Base-by-base conservation (phyloP, 2,888 invertebrate genomes). In the Drosophila neoperkinsi region DNA sequence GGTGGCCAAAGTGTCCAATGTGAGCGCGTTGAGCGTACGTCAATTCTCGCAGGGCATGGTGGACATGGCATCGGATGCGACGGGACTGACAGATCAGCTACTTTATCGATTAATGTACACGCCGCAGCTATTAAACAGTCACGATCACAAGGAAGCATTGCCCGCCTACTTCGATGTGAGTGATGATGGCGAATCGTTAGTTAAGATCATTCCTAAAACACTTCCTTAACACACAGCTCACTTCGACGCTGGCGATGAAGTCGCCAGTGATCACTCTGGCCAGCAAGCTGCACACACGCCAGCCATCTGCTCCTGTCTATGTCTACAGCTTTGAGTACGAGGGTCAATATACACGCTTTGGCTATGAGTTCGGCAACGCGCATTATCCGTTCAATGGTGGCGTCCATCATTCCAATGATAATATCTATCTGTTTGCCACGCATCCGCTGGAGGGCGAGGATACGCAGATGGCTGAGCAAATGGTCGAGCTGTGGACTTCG, bases 321-420 rank as follows among this genome's bases (percentile, higher is more conserved):
- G 84, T 94, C 31, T 95, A 94, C 76, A 93, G 94, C 56, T 94
- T 94, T 71, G 94, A 94, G 75, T 94, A 94, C 74, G 90, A 91
- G 57, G 94, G 94, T 28, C 74, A 91, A 30, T 71, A 92, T 58
- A 92, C 93, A 0, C 88, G 93, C n/a, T 93, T 94, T 84, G 93
- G 93, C 2, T 94, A 94, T 82, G 94, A 93, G 43, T 91, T 92
- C 9, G 91, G 92, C 55, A 92, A 92, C 41, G 78, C 88, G 0
- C 93, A 93, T 38, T 94, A 94, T 87, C 94, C 94, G 0, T 94
- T 94, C 66, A 91, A 93, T 68, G 94, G 94, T 6, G 94, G 95
- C 4, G 94, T 94, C 2, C 94, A 95, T 74, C 95, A 95, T 84
- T 95, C 95, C 0, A 94, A 95, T 79, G 95, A 95, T 71, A 93